Evolutionary conservation across 2,113 vertebrate species (phyloP).

Genomic region (Cyphomyrus discorhynchus): DNA sequence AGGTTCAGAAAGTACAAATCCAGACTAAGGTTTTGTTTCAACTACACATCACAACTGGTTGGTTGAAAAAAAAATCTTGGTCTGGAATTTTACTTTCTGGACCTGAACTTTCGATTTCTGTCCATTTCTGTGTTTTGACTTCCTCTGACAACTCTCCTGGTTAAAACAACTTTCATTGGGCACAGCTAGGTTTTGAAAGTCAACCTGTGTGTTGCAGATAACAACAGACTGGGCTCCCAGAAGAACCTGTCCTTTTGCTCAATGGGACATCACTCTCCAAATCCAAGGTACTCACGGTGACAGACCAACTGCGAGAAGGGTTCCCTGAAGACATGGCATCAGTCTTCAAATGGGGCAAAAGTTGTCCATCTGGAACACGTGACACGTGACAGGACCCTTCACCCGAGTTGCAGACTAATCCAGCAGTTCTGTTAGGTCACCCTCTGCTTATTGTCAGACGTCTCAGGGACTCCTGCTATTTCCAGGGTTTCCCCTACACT

Average conservation of each 20-base stretch:
- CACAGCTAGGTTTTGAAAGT: background rate
- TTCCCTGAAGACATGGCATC: background rate
- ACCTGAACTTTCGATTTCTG: background rate
- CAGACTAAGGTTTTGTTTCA: background rate
- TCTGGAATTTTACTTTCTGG: background rate
- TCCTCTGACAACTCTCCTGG: background rate
- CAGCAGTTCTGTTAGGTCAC: background rate
- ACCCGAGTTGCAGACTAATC: background rate
- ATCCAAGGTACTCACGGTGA: background rate
- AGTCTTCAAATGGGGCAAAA: background rate
- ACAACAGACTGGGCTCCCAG: background rate
- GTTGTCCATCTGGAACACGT: background rate
- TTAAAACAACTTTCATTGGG: background rate
- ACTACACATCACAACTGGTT: background rate
- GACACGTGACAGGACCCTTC: background rate
- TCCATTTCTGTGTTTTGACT: background rate
- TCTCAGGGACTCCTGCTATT: background rate
- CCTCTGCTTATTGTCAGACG: background rate
- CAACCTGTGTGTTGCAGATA: background rate
- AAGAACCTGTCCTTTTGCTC: background rate
- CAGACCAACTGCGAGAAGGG: background rate
- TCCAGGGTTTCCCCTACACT: background rate
- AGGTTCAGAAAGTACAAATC: background rate
- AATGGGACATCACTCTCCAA: background rate
- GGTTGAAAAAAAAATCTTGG: background rate